Base-by-base conservation (phyloP, 2,888 invertebrate genomes). In the Hirtodrosophila cameraria region DNA sequence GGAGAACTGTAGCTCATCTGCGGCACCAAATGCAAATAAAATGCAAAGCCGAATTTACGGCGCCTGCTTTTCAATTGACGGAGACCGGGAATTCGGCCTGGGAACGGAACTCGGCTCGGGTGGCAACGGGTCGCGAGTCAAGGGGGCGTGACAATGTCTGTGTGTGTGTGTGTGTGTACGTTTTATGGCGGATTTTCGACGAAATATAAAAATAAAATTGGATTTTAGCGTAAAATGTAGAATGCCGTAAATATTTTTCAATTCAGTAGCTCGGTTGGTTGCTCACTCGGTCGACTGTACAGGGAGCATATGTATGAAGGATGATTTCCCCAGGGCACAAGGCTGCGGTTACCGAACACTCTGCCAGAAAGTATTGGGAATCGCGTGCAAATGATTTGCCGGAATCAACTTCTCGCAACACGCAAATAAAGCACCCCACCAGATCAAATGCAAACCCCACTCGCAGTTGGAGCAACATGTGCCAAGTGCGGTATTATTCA, bases 171-270 rank as follows among this genome's bases (percentile, higher is more conserved):
- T 38, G 53, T 45, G 59, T 43, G 55, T 45, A 45, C 53, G 65
- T 75, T 81, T 85, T 81, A 81, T 85, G 69, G 80, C 79, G 72
- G 66, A 82, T 82, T 82, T 76, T 78, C 72, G 60, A 64, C 66
- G 54, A 71, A 73, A 73, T 85, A 85, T 85, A 84, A 82, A 82
- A 82, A 86, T 86, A 76, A 82, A 86, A 82, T 82, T 82, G 86
- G 81, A 82, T 82, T 82, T 86, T 76, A 74, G 86, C 86, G 74
- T 68, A 69, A 75, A 82, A 79, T 75, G 73, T 75, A 64, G 76
- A 86, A 72, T 66, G 70, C 84, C 80, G 82, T 82, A 82, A 82
- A 82, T 82, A 82, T 82, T 83, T 85, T 86, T 86, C 86, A 86
- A 83, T 86, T 83, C 84, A 67, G 66, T 78, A 42, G 66, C 71